Base-by-base conservation (phyloP, 1,140 invertebrate genomes). In the Tetramorium parvispinum region DNA sequence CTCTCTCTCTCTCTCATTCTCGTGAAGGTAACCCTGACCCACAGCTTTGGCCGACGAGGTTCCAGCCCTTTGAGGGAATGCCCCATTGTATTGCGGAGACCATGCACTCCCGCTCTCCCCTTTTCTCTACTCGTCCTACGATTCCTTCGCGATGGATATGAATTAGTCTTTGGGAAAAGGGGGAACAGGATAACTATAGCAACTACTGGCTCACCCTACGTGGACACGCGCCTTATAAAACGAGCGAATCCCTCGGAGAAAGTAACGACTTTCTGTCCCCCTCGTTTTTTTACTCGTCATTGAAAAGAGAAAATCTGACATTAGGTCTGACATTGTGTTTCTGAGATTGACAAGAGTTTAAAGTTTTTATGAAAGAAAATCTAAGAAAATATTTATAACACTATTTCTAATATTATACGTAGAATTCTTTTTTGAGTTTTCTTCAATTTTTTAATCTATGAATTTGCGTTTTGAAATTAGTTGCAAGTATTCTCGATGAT, bases 1-100 rank as follows among this genome's bases (percentile, higher is more conserved):
- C 73, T 85, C 78, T 86, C 57, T 2, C 65, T 18, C 63, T 59
- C 73, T 85, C 78, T 86, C 57, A 55, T 13, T 70, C 43, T 37
- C 27, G 71, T 66, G 65, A 59, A 78, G 82, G 91, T 94, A 94
- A 94, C 93, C 94, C 93, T 95, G 93, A 95, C 93, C 94, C 94
- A 94, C 91, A 94, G 93, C 88, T 90, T 81, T 78, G 81, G 51
- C 81, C 85, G 85, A 76, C 90, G 86, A 91, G 91, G 81, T 93
- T 85, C 79, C 88, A 88, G 91, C 88, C 90, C 89, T 90, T 93
- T 89, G 89, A 94, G 91, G 91, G 91, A 94, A 94, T 93, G 90
- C 87, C 82, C 88, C 89, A 92, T 93, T 93, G 92, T 93, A 57
- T 78, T 76, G 70, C 76, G 70, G 57, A 88, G 85, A 85, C 55